Percentiles rank a stretch among this genome's conserved stretches.
Conservation (phyloP, 2,797 vertebrate genomes). For the Tinamus major region DNA sequence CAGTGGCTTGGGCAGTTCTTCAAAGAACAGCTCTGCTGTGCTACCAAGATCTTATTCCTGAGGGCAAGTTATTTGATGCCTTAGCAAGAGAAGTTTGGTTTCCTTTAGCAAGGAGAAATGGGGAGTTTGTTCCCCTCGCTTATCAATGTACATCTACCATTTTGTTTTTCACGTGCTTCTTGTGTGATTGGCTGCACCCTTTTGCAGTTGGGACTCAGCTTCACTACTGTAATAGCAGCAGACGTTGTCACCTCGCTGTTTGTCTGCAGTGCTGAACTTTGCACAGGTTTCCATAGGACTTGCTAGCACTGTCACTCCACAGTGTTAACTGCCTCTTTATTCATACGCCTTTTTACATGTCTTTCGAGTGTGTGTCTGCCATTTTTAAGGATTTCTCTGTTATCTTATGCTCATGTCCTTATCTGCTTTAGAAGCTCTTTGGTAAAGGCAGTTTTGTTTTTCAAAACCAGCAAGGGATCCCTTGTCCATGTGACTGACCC, state of each 20-base stretch:
- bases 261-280: not conserved
- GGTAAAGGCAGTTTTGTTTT: too few relatives aligned
- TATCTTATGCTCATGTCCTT: too few relatives aligned
- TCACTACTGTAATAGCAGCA: not conserved
- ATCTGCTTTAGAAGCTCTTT: too few relatives aligned
- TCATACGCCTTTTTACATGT: not conserved
- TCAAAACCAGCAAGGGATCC: too few relatives aligned
- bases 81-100: not conserved
- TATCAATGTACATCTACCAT: accelerated
- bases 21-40: not conserved
- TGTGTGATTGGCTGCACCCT: not conserved
- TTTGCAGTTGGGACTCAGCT: not conserved
- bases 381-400: not conserved
- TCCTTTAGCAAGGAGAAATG: not conserved
- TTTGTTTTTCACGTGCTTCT: not conserved
- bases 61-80: not conserved
- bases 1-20: not conserved
- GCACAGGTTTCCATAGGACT: not conserved
- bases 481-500: too few relatives aligned
- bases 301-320: not conserved
- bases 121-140: not conserved
- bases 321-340: not conserved
- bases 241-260: not conserved
- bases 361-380: accelerated
- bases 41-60: not conserved